phyloP scores from a whole-genome alignment of 2,888 invertebrate genomes.

The Trachelus stipa region DNA sequence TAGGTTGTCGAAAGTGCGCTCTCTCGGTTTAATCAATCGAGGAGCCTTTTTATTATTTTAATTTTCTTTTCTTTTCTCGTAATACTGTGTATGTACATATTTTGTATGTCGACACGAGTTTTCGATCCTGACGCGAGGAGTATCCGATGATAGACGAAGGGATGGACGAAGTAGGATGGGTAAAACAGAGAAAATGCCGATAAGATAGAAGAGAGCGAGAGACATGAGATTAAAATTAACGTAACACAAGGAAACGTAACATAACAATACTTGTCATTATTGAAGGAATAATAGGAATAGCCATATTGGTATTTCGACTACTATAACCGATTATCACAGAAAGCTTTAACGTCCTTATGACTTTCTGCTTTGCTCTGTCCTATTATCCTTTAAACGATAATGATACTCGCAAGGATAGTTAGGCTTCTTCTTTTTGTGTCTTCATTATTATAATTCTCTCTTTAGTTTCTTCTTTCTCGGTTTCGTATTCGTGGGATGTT shows the following conservation, averaged over 20 bases:
- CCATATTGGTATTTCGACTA: slow-evolving; percentile 51
- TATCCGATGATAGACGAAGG: background rate
- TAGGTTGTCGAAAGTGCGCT: background rate
- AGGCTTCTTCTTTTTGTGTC: slow-evolving; percentile 14
- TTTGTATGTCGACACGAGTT: background rate
- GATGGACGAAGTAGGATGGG: background rate
- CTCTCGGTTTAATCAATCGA: background rate
- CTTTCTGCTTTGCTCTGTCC: slow-evolving; percentile 11
- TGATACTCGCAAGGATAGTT: slow-evolving; percentile 14
- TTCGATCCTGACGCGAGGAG: background rate
- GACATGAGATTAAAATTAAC: background rate
- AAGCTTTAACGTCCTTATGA: slow-evolving; percentile 33
- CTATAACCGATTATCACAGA: slow-evolving; percentile 65
- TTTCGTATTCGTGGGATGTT: slow-evolving; percentile 14
- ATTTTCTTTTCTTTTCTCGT: background rate
- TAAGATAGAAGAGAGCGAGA: slow-evolving; percentile 50
- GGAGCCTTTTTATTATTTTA: background rate
- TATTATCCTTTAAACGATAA: slow-evolving; percentile 17
- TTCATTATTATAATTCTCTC: slow-evolving; percentile 5
- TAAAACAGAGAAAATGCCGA: slow-evolving; percentile 38
- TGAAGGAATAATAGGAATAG: slow-evolving; percentile 33
- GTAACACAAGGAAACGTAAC: background rate
- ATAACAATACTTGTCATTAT: slow-evolving; percentile 37
- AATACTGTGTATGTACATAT: background rate
- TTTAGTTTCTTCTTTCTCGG: slow-evolving; percentile 21